Evolutionary conservation across 2,113 vertebrate genomes (phyloP), one percentile per base, ranked within the genome.

Genomic region (Euleptes europaea): DNA sequence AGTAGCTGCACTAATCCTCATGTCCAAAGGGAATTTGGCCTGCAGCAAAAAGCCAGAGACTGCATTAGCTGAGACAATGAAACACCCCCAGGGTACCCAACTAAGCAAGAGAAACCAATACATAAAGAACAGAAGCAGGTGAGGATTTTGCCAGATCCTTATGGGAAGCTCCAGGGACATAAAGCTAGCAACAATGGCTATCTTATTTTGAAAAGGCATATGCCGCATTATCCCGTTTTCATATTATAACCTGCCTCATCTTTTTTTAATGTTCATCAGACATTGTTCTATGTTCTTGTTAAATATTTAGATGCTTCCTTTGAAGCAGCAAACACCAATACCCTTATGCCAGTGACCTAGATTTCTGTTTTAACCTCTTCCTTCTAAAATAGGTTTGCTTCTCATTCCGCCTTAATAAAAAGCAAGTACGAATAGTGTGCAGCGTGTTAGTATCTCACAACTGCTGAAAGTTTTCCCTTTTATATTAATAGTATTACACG

Each of bases 11-110:
- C 65, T 84, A 91, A 63, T 42, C 51, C 42, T 84, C 31, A 86
- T 0, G 1, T 72, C 87, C 90, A 88, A 82, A 88, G 47, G 88
- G 84, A 91, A 92, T 82, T 35, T 74, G 83, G 79, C 33, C 33
- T 86, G 49, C 66, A 88, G 35, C 88, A 88, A 88, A 17, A 33
- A 74, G 69, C 75, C 86, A 79, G 67, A 71, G 83, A 74, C 72
- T 77, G 38, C 92, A 38, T 67, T 66, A 0, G 0, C 86, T 51
- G 74, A 63, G 85, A 69, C 44, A 78, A 0, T 47, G n/a, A 65
- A 71, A 85, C 70, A 82, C 79, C 80, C 78, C 54, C 57, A 77
- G 80, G 85, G 75, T 38, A 78, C 67, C n/a, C 21, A 85, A 1
- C 65, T n/a, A 81, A 91, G 10, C 11, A 71, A 76, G 21, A 84